These are phyloP conservation scores for Hypercompe scribonia DNA, from an alignment of 2,888 invertebrate species.

Conservation along the genomic window DNA sequence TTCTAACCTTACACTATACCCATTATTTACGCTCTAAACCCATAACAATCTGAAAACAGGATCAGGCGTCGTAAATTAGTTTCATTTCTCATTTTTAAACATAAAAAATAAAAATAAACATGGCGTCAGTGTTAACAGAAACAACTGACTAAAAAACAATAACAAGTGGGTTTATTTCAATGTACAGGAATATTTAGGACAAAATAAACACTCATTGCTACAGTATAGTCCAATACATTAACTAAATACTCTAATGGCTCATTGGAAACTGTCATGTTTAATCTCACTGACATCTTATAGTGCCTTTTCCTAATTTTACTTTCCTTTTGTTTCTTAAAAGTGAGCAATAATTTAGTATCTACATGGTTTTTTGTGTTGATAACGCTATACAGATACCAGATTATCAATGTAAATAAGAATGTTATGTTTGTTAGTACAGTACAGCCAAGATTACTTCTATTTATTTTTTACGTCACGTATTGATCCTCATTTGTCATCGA, in stretches of 20 bases:
- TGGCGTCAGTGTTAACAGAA: neutral
- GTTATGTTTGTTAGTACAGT: too few relatives aligned
- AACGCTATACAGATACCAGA: too few relatives aligned
- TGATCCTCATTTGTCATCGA: too few relatives aligned
- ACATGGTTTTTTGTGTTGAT: too few relatives aligned
- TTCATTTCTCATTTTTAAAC: neutral
- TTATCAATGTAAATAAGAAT: too few relatives aligned
- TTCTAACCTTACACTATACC: too few relatives aligned
- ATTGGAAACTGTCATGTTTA: neutral
- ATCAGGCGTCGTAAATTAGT: neutral
- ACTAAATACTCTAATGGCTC: neutral
- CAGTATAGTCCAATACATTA: neutral
- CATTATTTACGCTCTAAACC: neutral
- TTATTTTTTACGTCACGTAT: too few relatives aligned
- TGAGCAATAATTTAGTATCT: too few relatives aligned
- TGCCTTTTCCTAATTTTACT: neutral
- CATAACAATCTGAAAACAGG: neutral
- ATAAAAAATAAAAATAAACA: neutral
- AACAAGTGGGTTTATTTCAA: conserved; percentile 10
- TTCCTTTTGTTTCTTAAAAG: neutral
- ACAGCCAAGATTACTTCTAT: too few relatives aligned
- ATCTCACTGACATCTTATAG: neutral
- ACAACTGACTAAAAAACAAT: conserved; percentile 4
- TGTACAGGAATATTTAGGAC: neutral
- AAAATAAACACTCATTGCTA: neutral